Evolutionary conservation across 2,797 vertebrate genomes (phyloP).

Genomic region (Clarias pachynema): DNA sequence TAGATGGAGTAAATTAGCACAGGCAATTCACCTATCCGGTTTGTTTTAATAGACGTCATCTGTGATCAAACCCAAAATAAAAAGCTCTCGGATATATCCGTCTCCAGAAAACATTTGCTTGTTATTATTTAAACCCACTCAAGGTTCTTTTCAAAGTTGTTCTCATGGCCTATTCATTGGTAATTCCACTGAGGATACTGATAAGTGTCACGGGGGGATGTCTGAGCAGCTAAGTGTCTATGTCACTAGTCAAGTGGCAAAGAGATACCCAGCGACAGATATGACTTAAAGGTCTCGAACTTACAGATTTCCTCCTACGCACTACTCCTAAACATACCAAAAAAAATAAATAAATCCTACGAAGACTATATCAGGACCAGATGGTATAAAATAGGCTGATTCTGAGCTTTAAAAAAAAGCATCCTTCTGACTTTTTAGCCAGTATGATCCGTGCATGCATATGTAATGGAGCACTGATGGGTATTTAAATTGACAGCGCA

Average conservation of each 20-base stretch:
- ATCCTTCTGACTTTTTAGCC: constrained; percentile 21
- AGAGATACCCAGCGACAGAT: not conserved
- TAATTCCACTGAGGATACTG: constrained; percentile 5
- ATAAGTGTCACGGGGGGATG: not conserved
- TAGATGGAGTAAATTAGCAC: not conserved
- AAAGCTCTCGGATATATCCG: not conserved
- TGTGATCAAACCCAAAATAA: not conserved
- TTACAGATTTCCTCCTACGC: not conserved
- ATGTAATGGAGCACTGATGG: constrained; percentile 32
- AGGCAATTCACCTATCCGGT: not conserved
- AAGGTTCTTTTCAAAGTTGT: not conserved
- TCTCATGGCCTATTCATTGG: not conserved
- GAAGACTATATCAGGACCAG: constrained; percentile 7
- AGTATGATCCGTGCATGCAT: constrained; percentile 1
- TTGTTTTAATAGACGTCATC: not conserved
- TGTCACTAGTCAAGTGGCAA: not conserved
- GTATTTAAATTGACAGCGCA: constrained; percentile 39
- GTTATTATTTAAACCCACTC: not conserved
- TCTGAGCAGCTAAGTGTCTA: not conserved
- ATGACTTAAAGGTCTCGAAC: not conserved
- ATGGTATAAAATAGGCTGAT: not conserved
- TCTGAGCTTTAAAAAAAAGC: constrained; percentile 32
- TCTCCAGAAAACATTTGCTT: not conserved
- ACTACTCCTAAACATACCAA: not conserved
- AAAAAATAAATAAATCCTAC: not conserved